A percentile compares a stretch with the other conserved stretches of the same genome.
Evolutionary conservation across 2,113 vertebrate species (phyloP).

Genomic region (Paraplagusia blochii): DNA sequence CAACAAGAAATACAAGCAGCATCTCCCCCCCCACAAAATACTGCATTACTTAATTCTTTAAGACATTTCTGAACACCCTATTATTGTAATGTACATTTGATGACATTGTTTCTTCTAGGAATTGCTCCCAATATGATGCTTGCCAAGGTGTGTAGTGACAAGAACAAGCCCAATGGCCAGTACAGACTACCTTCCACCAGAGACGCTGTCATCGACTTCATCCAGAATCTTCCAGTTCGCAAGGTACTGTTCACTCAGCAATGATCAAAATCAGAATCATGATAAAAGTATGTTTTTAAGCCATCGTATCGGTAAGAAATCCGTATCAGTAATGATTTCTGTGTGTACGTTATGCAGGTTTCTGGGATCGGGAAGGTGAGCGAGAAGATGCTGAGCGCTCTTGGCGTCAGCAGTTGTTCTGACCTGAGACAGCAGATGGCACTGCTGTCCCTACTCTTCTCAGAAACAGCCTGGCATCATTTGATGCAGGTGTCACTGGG

Average conservation of each 20-base stretch:
- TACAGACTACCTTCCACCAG: constrained; percentile 80
- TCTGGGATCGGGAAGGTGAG: constrained; percentile 95
- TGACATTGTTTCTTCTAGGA: constrained; percentile 73
- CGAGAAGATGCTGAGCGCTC: constrained; percentile 92
- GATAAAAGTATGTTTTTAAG: too few relatives aligned
- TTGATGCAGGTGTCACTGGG: constrained; percentile 90
- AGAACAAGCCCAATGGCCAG: constrained; percentile 96
- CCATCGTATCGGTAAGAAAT: not conserved
- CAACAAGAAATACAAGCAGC: too few relatives aligned
- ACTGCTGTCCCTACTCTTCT: constrained; percentile 88
- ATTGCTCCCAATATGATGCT: constrained; percentile 96
- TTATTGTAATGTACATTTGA: not conserved
- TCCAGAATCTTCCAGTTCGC: constrained; percentile 88
- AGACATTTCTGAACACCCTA: too few relatives aligned
- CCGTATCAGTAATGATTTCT: not conserved
- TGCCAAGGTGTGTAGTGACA: constrained; percentile 96
- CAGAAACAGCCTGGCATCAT: constrained; percentile 87
- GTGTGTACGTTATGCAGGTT: constrained; percentile 76
- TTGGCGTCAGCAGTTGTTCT: constrained; percentile 85
- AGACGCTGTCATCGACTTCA: constrained; percentile 85
- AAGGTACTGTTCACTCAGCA: constrained; percentile 78
- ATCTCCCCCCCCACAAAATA: too few relatives aligned
- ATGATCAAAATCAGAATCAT: constrained; percentile 19
- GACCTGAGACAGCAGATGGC: constrained; percentile 89
- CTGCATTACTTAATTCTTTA: too few relatives aligned